phyloP scores from a whole-genome alignment of 2,797 vertebrate species.

The Rhynchonycteris naso region DNA sequence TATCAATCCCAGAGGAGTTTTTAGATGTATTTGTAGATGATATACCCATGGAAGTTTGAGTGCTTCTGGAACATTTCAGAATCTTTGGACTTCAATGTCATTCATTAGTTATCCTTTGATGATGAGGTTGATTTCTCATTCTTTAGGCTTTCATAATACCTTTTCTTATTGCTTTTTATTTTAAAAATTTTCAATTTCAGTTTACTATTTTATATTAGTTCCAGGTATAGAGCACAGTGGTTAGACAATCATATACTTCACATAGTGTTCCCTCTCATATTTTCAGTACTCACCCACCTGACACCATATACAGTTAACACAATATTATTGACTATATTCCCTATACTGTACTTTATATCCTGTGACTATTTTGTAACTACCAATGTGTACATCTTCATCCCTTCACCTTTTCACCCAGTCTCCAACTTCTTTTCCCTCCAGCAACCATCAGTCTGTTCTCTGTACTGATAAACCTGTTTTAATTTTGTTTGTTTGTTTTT shows the following conservation, averaged over 20 bases:
- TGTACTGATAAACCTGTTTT: not conserved
- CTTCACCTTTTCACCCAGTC: not conserved
- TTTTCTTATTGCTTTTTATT: not conserved
- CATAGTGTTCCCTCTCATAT: not conserved
- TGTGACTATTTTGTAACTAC: not conserved
- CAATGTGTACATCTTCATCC: not conserved
- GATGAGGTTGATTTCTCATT: not conserved
- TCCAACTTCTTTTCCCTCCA: not conserved
- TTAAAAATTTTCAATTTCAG: not conserved
- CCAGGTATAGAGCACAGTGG: not conserved
- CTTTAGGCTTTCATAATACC: not conserved
- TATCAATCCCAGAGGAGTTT: constrained; percentile 52
- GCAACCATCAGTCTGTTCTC: not conserved
- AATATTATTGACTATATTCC: not conserved
- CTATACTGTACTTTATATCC: not conserved
- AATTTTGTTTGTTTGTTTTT: not conserved
- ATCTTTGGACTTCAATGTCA: constrained; percentile 32
- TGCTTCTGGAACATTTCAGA: constrained; percentile 39
- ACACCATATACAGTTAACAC: not conserved
- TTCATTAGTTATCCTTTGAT: constrained; percentile 8
- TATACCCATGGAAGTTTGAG: not conserved
- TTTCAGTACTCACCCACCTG: not conserved
- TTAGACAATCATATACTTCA: not conserved
- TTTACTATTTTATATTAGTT: not conserved
- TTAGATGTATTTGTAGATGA: constrained; percentile 54